phyloP scores from a whole-genome alignment of 1,140 invertebrate species.

The Hyles euphorbiae region DNA sequence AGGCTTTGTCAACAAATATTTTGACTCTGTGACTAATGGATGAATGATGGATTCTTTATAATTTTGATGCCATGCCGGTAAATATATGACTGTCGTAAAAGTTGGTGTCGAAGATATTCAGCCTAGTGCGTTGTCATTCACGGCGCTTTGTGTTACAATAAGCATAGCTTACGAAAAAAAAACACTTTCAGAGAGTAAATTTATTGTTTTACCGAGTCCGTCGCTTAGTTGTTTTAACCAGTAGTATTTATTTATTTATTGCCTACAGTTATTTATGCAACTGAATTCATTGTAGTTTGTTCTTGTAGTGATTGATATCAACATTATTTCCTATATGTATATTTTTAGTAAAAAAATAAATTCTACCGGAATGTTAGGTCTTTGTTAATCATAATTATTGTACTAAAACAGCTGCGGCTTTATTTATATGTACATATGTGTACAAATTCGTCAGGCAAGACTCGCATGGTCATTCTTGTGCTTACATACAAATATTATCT shows the following conservation, averaged over 20 bases:
- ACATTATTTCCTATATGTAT: too few species aligned
- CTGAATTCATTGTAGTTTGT: too few species aligned
- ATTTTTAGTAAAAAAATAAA: too few species aligned
- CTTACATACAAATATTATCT: neutral
- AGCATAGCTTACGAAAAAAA: constrained; percentile 50
- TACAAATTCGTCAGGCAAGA: neutral
- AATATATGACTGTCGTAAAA: constrained; percentile 69
- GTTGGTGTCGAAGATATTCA: constrained; percentile 58
- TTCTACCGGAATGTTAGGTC: too few species aligned
- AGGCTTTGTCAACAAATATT: constrained; percentile 66
- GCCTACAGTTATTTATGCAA: too few species aligned
- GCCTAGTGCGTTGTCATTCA: constrained; percentile 58
- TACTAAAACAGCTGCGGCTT: neutral
- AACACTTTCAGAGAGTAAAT: neutral
- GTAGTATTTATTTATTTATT: too few species aligned
- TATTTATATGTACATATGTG: constrained; percentile 1
- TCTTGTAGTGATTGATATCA: too few species aligned
- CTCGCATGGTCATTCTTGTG: neutral
- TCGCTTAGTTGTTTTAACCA: neutral
- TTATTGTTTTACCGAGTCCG: neutral
- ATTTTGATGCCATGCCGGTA: constrained; percentile 61
- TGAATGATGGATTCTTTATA: constrained; percentile 73
- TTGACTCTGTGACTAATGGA: constrained; percentile 70
- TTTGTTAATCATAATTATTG: too few species aligned
- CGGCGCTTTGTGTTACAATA: constrained; percentile 45